Percentiles rank a stretch among this genome's conserved stretches.
Conservation (phyloP, 2,888 invertebrate genomes). For the Acleris literana region DNA sequence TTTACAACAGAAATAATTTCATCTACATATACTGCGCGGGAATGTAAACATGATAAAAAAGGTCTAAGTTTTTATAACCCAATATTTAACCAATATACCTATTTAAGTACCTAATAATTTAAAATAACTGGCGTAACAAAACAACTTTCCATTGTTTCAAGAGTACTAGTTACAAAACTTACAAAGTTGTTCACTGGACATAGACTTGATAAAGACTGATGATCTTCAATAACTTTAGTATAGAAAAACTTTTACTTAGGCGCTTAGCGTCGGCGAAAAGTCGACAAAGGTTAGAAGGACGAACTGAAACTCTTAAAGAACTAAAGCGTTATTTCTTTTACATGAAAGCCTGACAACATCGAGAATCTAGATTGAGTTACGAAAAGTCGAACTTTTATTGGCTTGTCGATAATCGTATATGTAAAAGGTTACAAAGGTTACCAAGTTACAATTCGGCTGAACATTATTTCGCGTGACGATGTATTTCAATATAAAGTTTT, state of each 20-base stretch:
- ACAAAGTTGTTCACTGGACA: constrained; percentile 3
- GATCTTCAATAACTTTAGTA: constrained; percentile 26
- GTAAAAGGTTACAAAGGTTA: too few relatives aligned
- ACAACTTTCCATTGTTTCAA: neutral
- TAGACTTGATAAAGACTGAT: constrained; percentile 30
- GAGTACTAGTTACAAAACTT: constrained; percentile 3
- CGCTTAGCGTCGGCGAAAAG: constrained; percentile 17
- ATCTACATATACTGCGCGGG: too few relatives aligned
- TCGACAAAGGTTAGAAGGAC: constrained; percentile 23
- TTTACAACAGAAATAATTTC: too few relatives aligned
- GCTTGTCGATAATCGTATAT: too few relatives aligned
- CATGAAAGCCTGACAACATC: constrained; percentile 10
- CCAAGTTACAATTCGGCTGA: too few relatives aligned
- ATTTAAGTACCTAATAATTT: too few relatives aligned
- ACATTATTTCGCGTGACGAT: too few relatives aligned
- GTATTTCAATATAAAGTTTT: too few relatives aligned
- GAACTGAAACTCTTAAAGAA: constrained; percentile 13
- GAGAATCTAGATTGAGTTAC: constrained; percentile 6
- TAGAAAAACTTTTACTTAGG: constrained; percentile 20
- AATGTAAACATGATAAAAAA: too few relatives aligned
- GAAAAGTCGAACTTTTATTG: neutral
- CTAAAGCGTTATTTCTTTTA: constrained; percentile 7
- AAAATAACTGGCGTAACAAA: neutral
- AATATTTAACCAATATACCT: too few relatives aligned
- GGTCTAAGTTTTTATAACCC: too few relatives aligned